Base-by-base conservation (phyloP, 2,113 vertebrate genomes). In the Pachyramphus minor region DNA sequence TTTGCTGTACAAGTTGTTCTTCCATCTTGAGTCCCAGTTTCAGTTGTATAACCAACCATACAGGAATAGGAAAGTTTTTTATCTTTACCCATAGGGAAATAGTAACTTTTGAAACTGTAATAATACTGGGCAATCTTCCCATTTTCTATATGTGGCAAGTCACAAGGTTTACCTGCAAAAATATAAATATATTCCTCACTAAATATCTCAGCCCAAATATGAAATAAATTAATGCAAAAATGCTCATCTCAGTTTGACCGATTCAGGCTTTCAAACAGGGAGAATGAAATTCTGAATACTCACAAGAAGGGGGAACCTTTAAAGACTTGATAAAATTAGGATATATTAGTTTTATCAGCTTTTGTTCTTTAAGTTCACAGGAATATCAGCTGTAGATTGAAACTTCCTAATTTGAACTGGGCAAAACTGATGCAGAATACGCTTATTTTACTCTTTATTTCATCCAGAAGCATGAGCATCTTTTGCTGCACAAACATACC, bases 101-200 rank as follows among this genome's bases (percentile, higher is more conserved):
- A 98, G 75, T 97, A 78, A 44, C 18, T 97, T 95, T 49, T 96
- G 80, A 98, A 98, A 71, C 72, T 96, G 47, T 98, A 98, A 63
- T 97, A 98, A 81, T 97, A 98, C 14, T 77, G 92, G 37, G 97
- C 96, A 74, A 98, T 85, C 27, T 71, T 88, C 92, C 98, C 98
- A 84, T 98, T 97, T 91, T 97, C 95, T 93, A 98, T 82, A 2
- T 14, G 60, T 19, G 98, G 98, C 84, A 98, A 90, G 72, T 92
- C 96, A 93, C 98, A 98, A 59, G 47, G 53, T 47, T 71, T 97
- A 52, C 95, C 98, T 98, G 96, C 27, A 97, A 98, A 91, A 94
- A 81, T 19, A 80, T 13, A 56, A 62, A 52, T 35, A 16, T 25
- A 27, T 63, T 62, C 42, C 55, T 66, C n/a, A 52, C 28, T 56